Percentiles rank a stretch among this genome's conserved stretches.
Evolutionary conservation across 1,140 invertebrate genomes (phyloP).

Genomic region (Drosophila bifasciata): DNA sequence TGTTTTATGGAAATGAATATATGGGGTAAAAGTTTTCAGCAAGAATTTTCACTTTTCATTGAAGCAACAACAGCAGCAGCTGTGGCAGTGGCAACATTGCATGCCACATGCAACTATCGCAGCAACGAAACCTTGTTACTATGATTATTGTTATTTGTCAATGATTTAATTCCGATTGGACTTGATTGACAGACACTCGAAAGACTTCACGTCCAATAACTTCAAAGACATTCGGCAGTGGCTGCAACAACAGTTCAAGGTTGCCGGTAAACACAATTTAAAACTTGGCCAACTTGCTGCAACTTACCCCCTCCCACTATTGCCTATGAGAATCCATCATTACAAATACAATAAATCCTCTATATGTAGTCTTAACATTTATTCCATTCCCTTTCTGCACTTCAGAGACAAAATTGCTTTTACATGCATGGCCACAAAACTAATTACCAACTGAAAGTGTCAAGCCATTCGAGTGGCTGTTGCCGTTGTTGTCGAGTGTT

Average conservation of each 20-base stretch:
- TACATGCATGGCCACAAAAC: slow-evolving; percentile 75
- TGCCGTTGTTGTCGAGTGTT: slow-evolving; percentile 17
- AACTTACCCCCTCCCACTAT: neutral
- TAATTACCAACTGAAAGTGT: slow-evolving; percentile 79
- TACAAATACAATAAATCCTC: neutral
- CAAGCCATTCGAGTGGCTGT: slow-evolving; percentile 60
- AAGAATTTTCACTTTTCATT: slow-evolving; percentile 77
- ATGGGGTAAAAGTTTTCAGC: slow-evolving; percentile 12
- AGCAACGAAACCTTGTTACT: slow-evolving; percentile 34
- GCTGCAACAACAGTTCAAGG: slow-evolving; percentile 43
- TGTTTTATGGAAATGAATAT: slow-evolving; percentile 19
- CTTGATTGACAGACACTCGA: slow-evolving; percentile 77
- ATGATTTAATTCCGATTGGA: slow-evolving; percentile 77
- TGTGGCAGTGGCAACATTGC: slow-evolving; percentile 39
- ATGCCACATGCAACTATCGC: slow-evolving; percentile 62
- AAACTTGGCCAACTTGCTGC: slow-evolving; percentile 5
- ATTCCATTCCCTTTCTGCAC: neutral
- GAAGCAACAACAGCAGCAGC: slow-evolving; percentile 27
- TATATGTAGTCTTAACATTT: neutral
- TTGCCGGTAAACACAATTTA: slow-evolving; percentile 40
- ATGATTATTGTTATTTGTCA: slow-evolving; percentile 79
- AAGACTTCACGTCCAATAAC: slow-evolving; percentile 35
- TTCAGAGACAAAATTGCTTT: slow-evolving; percentile 49
- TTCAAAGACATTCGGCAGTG: slow-evolving; percentile 33
- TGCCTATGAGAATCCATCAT: slow-evolving; percentile 21